phyloP scores from a whole-genome alignment of 2,113 vertebrate genomes.

The Callaeas wilsoni region DNA sequence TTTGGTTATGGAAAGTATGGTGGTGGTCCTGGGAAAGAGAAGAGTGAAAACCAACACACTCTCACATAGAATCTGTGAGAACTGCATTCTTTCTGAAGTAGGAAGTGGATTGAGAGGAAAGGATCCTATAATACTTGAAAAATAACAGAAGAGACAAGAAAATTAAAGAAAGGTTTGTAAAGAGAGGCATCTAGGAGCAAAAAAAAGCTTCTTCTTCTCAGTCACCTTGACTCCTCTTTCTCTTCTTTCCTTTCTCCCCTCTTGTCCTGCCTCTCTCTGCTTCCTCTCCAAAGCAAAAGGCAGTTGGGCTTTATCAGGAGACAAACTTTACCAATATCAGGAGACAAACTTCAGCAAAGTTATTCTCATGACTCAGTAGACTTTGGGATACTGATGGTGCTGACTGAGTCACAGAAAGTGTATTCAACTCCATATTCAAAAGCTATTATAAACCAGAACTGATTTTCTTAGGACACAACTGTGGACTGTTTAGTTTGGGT shows the following conservation, averaged over 20 bases:
- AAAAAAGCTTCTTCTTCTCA: neutral
- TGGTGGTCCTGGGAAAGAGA: neutral
- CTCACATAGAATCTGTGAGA: neutral
- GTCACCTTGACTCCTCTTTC: neutral
- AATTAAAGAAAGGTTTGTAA: neutral
- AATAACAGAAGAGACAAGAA: neutral
- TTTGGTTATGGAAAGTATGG: neutral
- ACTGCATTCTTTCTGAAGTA: neutral
- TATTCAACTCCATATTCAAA: neutral
- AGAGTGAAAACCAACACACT: neutral
- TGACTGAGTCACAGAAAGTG: neutral
- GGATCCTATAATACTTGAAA: neutral
- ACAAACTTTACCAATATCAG: neutral
- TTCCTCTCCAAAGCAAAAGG: neutral
- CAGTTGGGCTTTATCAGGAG: neutral
- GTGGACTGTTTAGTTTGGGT: neutral
- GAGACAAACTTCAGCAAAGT: neutral
- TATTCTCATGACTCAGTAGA: neutral
- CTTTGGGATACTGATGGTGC: neutral
- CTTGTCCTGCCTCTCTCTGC: neutral
- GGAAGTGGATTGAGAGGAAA: neutral
- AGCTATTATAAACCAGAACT: neutral
- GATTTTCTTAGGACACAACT: neutral
- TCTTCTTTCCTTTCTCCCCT: neutral
- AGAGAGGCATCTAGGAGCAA: neutral